A percentile compares a stretch with the other conserved stretches of the same genome.
Conservation (phyloP, 2,113 vertebrate genomes). For the Daboia siamensis region DNA sequence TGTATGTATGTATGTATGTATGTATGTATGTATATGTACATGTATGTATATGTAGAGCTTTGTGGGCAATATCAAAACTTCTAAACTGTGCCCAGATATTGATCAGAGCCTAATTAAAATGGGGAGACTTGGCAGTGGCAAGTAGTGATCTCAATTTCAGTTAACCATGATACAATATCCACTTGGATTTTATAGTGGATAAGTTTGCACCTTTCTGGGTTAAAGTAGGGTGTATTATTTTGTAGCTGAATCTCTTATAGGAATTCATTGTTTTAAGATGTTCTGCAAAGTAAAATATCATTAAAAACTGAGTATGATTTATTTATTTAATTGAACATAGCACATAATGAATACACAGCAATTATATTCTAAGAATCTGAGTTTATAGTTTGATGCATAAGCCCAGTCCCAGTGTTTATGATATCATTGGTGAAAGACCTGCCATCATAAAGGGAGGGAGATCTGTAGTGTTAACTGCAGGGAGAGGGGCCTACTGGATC, state of each 20-base stretch:
- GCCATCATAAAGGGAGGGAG: neutral
- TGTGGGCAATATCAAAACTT: neutral
- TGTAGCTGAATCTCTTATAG: neutral
- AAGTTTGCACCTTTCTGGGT: neutral
- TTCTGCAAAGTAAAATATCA: neutral
- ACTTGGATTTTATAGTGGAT: neutral
- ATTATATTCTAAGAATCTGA: neutral
- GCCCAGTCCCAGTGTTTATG: neutral
- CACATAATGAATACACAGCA: neutral
- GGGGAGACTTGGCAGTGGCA: neutral
- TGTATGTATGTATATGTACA: too few relatives aligned
- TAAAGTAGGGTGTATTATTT: neutral
- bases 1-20: too few relatives aligned
- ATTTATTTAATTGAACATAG: neutral
- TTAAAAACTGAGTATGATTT: neutral
- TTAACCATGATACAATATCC: neutral
- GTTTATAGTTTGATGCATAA: neutral
- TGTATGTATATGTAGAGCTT: neutral
- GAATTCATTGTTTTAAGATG: neutral
- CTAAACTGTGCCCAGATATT: neutral
- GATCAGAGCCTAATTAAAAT: neutral
- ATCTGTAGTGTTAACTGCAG: too few relatives aligned
- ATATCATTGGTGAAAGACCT: neutral
- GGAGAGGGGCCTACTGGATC: neutral
- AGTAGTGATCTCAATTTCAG: neutral